Percentiles rank a stretch among this genome's conserved stretches.
Evolutionary conservation across 2,113 vertebrate species (phyloP).

Genomic region (Lathamus discolor): DNA sequence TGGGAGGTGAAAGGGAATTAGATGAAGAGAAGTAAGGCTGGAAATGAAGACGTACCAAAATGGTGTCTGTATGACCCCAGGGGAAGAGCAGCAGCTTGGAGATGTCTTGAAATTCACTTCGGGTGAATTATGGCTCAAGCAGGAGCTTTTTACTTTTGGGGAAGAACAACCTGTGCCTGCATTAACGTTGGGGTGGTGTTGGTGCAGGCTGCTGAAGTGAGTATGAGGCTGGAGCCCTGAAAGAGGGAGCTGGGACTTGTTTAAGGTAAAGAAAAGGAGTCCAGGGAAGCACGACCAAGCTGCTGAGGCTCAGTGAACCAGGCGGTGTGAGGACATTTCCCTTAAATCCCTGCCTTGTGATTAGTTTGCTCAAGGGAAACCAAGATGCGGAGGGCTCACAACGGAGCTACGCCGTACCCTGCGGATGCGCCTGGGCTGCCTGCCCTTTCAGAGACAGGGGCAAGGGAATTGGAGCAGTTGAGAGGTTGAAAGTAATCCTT

Average conservation of each 20-base stretch:
- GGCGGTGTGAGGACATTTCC: neutral
- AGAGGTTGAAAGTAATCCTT: neutral
- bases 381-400: accelerated
- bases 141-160: neutral
- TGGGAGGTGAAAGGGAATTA: conserved; percentile 41
- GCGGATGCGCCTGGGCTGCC: neutral
- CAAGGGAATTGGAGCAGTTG: accelerated
- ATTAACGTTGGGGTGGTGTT: accelerated
- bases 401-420: accelerated
- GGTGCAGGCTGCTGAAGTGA: neutral
- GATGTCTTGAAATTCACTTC: neutral
- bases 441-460: no score
- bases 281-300: neutral
- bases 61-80: conserved; percentile 8
- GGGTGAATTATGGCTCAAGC: neutral
- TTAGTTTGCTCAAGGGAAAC: neutral
- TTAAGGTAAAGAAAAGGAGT: neutral
- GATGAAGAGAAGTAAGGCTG: conserved; percentile 32
- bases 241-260: neutral
- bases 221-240: neutral
- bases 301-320: neutral
- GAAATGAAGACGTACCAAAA: conserved; percentile 16
- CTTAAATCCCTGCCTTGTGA: neutral
- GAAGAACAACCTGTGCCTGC: accelerated
- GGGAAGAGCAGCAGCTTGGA: conserved; percentile 16